Base-by-base conservation (phyloP, 2,797 vertebrate species). In the Neosalanx taihuensis region DNA sequence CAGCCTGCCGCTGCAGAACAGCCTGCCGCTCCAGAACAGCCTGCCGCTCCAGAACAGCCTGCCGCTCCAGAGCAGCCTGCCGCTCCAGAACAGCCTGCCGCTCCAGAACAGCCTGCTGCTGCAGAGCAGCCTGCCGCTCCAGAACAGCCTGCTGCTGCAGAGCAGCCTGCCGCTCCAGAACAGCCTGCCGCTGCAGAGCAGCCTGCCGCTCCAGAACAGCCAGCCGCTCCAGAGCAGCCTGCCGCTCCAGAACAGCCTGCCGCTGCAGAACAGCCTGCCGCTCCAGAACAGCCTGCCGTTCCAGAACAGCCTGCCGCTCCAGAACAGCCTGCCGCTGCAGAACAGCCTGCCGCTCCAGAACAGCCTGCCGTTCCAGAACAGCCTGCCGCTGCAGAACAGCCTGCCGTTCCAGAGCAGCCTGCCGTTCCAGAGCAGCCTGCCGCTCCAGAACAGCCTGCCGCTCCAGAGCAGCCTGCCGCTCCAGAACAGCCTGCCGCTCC, bases 81-180 rank as follows among this genome's bases (percentile, higher is more conserved):
- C 57, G 64, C 72, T 75, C 80, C 83, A 84, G 83, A 26, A 26
- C 23, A 26, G 62, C 46, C 6, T 17, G 5, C 56, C 57, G 64
- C 72, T 75, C 80, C 83, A 84, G 83, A 26, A 26, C 23, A 26
- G 62, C 46, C 6, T 17, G 5, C 56, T 57, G 64, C 72, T 75
- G 80, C 83, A 84, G 83, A 26, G 1, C 23, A 26, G 62, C 46
- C 6, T 17, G 5, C 56, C 57, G 64, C 72, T 75, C 80, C 83
- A 84, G 83, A 26, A 26, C 23, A 26, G 62, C 46, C 6, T 17
- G 5, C 56, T 57, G 64, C 72, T 75, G 80, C 83, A 84, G 83
- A 26, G n/a, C n/a, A n/a, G n/a, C n/a, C n/a, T n/a, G n/a, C 83
- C 74, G 83, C 60, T 83, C 10, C 70, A 85, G 17, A 77, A 53